Evolutionary conservation across 2,113 vertebrate species (phyloP).

Genomic region (Lepisosteus osseus): DNA sequence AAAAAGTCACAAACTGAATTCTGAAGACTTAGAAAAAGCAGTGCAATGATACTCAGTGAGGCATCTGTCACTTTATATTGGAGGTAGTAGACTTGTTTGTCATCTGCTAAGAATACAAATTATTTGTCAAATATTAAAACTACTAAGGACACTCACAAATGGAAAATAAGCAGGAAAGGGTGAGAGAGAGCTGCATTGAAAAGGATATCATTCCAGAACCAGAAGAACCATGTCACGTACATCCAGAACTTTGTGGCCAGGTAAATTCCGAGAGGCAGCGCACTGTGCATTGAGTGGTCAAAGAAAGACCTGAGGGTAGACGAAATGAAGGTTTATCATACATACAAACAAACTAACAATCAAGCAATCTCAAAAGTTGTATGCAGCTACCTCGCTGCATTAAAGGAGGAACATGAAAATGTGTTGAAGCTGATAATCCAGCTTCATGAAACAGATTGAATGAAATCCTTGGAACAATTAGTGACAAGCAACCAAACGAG

Average conservation of each 20-base stretch:
- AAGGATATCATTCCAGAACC: conserved; percentile 99
- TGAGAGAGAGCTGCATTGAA: conserved; percentile 22
- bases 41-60: too few relatives aligned
- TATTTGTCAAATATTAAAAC: too few relatives aligned
- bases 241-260: conserved; percentile 99
- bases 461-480: too few relatives aligned
- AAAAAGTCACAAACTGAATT: too few relatives aligned
- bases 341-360: neutral
- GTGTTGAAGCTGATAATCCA: too few relatives aligned
- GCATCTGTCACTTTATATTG: too few relatives aligned
- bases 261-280: conserved; percentile 96
- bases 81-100: too few relatives aligned
- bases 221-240: conserved; percentile 98
- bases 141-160: neutral
- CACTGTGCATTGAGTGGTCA: conserved; percentile 99
- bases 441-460: too few relatives aligned
- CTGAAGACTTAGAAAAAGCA: too few relatives aligned
- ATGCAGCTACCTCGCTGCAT: neutral
- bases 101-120: too few relatives aligned
- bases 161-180: neutral
- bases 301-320: conserved; percentile 84
- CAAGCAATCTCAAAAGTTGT: neutral
- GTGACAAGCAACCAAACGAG: too few relatives aligned
- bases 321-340: conserved; percentile 17
- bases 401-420: too few relatives aligned